Base-by-base conservation (phyloP, 1,140 invertebrate species). In the Mesaphorura yosii region DNA sequence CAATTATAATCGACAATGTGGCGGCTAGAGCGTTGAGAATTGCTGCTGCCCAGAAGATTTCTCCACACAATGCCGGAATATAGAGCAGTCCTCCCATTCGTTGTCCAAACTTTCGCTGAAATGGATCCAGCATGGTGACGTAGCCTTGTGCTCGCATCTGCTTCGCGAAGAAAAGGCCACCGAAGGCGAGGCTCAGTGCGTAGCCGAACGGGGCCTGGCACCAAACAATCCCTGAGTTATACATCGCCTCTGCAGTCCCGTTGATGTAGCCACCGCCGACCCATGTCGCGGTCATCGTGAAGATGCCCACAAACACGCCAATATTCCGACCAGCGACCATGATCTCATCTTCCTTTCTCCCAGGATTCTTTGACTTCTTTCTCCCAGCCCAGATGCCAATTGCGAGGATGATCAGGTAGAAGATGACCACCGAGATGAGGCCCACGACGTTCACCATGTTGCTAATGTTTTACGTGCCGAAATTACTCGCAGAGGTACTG, bases 111-210 rank as follows among this genome's bases (percentile, higher is more conserved):
- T 72, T 79, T 51, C 79, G 76, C 69, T 83, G 81, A 67, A 88
- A 84, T 1, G 85, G 86, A 68, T 88, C 85, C 64, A 88, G 68
- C 82, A 88, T 86, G 0, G 85, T 88, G n/a, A 88, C 79, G 66
- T 86, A 85, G n/a, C 84, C 83, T 59, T 82, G 76, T 59, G 78
- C 75, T 54, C 85, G 72, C 84, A 88, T 88, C 55, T 78, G 79
- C 60, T 80, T 80, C 2, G 84, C 83, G 68, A 87, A 88, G n/a
- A 34, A 26, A 23, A 22, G 65, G 70, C 66, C 69, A 83, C 79
- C 83, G 59, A 84, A 73, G 26, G 83, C 69, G 15, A 88, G 72
- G 54, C 79, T 82, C 7, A 86, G 67, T 22, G 83, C 81, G 69
- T 88, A 88, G 20, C 85, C 84, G 65, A 88, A 73, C 6, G 85